Evolutionary conservation across 2,113 vertebrate genomes (phyloP), one percentile per base, ranked within the genome.

Genomic region (Oryzias celebensis): DNA sequence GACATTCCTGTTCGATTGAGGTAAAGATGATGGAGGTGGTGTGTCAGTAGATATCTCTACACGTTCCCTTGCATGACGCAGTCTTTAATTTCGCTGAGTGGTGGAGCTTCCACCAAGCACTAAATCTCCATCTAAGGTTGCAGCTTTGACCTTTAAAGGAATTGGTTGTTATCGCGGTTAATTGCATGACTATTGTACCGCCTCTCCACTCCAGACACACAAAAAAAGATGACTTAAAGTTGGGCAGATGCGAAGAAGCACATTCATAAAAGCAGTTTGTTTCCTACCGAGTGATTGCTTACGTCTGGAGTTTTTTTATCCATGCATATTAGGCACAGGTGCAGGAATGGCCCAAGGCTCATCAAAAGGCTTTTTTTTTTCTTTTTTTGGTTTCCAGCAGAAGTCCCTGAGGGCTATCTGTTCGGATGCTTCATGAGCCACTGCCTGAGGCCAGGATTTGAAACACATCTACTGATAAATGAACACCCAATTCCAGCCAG

Each of bases 391-490:
- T 36, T 36, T 73, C 53, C 69, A 68, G 71, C 72, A 68, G 50
- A 57, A 70, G 68, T 84, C 84, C 83, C 82, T 36, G 52, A 4
- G 42, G 83, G 75, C 71, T 41, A 36, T 61, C 68, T 77, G 62
- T 75, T 82, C 42, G 4, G 60, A 68, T 63, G 73, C 75, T 78
- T 58, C 75, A 73, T 14, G 52, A 83, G 75, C 77, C 61, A 58
- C 73, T 63, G 84, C 86, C 80, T 31, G 58, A 71, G 68, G 86
- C 77, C 52, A 79, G 65, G 83, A 81, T 88, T 85, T 82, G 56
- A 83, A 90, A 87, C 26, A 42, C 68, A 82, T 71, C 81, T 75
- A 41, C 64, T 88, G 85, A 89, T 87, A 90, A 88, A 89, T 88
- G 80, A 85, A 73, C 77, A 36, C 55, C 64, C 63, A 2, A 41